Evolutionary conservation across 2,888 invertebrate species (phyloP).

Genomic region (Panzeria rudis): DNA sequence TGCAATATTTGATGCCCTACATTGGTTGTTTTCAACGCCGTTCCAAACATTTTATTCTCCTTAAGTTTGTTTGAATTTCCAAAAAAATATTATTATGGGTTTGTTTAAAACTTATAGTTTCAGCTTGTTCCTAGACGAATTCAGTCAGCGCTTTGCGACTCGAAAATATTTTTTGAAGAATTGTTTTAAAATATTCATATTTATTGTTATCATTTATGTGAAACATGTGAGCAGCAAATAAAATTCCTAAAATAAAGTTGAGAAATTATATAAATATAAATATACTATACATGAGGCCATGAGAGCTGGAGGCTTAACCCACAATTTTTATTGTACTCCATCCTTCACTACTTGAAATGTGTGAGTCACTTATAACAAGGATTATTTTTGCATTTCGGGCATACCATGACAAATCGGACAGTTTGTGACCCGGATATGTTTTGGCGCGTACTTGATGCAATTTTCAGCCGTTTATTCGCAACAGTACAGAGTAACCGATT

Average conservation of each 20-base stretch:
- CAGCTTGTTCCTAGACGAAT: slow-evolving; percentile 1
- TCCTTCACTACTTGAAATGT: too few relatives aligned
- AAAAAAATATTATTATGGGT: slow-evolving; percentile 1
- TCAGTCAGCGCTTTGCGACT: slow-evolving; percentile 27
- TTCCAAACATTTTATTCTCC: slow-evolving; percentile 68
- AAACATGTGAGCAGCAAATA: not conserved
- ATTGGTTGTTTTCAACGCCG: slow-evolving; percentile 70
- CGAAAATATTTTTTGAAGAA: slow-evolving; percentile 22
- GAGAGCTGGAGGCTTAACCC: too few relatives aligned
- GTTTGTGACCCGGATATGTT: too few relatives aligned
- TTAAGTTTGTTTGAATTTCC: slow-evolving; percentile 19
- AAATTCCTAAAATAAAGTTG: slow-evolving; percentile 3
- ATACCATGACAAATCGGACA: too few relatives aligned
- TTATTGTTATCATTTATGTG: slow-evolving; percentile 1
- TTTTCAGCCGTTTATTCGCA: too few relatives aligned
- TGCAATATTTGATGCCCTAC: slow-evolving; percentile 73
- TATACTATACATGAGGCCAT: too few relatives aligned
- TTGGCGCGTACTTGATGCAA: too few relatives aligned
- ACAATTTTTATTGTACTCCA: too few relatives aligned
- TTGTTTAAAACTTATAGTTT: not conserved
- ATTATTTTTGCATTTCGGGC: too few relatives aligned
- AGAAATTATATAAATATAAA: not conserved
- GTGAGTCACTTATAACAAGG: too few relatives aligned
- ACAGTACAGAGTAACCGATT: too few relatives aligned
- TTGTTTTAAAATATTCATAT: slow-evolving; percentile 45